These are phyloP conservation scores for Hypselothyrea guttata DNA, from an alignment of 2,888 invertebrate species.

Conservation along the genomic window DNA sequence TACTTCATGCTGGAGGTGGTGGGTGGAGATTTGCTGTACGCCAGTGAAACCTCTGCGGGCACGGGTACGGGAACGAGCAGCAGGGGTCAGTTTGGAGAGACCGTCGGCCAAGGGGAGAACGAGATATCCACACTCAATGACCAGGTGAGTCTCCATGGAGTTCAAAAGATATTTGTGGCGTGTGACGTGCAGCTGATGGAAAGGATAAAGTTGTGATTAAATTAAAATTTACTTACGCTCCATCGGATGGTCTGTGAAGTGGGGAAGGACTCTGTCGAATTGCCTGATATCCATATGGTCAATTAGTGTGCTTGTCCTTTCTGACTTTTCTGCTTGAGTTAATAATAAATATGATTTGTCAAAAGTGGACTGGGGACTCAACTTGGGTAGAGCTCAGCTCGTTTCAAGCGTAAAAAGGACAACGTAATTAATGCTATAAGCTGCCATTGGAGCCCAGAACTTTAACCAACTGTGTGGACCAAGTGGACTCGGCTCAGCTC, in stretches of 20 bases:
- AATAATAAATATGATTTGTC: constrained; percentile 64
- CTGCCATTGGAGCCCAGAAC: constrained; percentile 36
- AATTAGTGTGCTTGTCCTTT: constrained; percentile 69
- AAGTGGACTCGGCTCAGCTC: neutral
- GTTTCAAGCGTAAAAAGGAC: constrained; percentile 68
- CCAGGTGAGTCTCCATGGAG: constrained; percentile 83
- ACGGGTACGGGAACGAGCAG: neutral
- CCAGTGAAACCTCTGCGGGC: constrained; percentile 81
- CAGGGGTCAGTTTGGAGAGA: constrained; percentile 73
- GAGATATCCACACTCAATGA: constrained; percentile 86
- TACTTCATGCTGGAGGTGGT: constrained; percentile 91
- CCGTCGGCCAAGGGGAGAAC: constrained; percentile 82
- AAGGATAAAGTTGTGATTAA: constrained; percentile 37
- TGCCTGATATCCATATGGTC: constrained; percentile 71
- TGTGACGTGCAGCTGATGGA: constrained; percentile 13
- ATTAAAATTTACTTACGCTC: constrained; percentile 46
- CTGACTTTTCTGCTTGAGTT: constrained; percentile 73
- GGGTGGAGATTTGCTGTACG: constrained; percentile 84
- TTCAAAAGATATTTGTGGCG: constrained; percentile 23
- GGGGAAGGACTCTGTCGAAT: constrained; percentile 32
- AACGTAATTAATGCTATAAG: constrained; percentile 71
- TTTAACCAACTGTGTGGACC: constrained; percentile 37
- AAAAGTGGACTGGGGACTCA: neutral
- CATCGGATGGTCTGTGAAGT: constrained; percentile 12
- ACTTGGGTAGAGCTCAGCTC: constrained; percentile 22